Base-by-base conservation (phyloP, 2,888 invertebrate species). In the Phanerotoma sp. region DNA sequence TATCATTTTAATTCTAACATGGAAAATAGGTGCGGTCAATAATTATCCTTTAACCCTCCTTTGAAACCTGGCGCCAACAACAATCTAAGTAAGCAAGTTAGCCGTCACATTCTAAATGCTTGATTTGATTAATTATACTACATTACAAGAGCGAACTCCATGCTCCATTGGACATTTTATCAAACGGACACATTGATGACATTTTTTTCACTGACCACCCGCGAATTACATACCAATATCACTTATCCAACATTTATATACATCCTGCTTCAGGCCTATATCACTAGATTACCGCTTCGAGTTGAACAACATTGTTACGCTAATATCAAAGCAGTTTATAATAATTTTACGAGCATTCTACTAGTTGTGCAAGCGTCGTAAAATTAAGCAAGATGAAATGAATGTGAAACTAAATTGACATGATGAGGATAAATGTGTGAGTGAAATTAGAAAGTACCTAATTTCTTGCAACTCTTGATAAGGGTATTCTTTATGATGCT, bases 401-500 rank as follows among this genome's bases (percentile, higher is more conserved):
- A 38, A 38, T 38, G 20, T 10, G 38, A 18, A 11, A 38, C 16
- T 38, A 38, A 38, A 46, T 46, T 46, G 32, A 33, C 20, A 33
- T 21, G 32, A n/a, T 21, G 20, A 20, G 16, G 20, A 13, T 18
- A 38, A 38, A 38, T 38, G 11, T 18, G n/a, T 16, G 4, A 38
- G 13, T 38, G 20, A 38, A 38, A 38, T 18, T 18, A 16, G 18
- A 38, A 38, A 38, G 38, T 38, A 25, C 25, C 25, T 25, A 25
- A 9, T 25, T 25, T 25, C 21, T 35, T 28, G 11, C 48, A 32
- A 44, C 9, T 10, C 22, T 28, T 49, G 18, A 44, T 32, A 21
- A 21, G 54, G 22, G 6, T 44, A 37, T n/a, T 57, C 38, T 9
- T 54, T 59, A 33, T 47, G 41, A 28, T 58, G 65, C 32, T 62